Evolutionary conservation across 2,888 invertebrate genomes (phyloP).

Genomic region (Parnassius mnemosyne): DNA sequence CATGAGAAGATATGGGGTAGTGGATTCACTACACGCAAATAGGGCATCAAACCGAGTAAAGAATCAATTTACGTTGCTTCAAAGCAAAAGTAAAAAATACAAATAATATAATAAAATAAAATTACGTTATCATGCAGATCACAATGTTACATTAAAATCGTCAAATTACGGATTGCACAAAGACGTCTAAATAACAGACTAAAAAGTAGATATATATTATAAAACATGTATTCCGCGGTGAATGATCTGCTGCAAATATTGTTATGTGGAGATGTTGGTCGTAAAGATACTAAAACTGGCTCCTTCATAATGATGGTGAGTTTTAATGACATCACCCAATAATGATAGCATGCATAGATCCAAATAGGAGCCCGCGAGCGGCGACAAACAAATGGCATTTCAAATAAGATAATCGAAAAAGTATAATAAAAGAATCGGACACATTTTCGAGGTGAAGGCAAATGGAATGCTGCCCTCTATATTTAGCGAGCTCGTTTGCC

Average conservation of each 20-base stretch:
- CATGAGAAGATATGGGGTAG: no score
- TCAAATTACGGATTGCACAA: background rate
- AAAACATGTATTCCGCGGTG: slow-evolving; percentile 54
- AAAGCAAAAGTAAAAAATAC: no score
- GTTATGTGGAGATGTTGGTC: slow-evolving; percentile 73
- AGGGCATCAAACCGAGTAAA: no score
- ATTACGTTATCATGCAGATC: no score
- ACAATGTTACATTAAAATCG: background rate
- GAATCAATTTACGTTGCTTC: no score
- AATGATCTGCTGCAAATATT: slow-evolving; percentile 65
- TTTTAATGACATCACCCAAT: slow-evolving; percentile 66
- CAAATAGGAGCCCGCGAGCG: slow-evolving; percentile 50
- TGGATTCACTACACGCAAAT: no score
- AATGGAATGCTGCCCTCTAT: slow-evolving; percentile 68
- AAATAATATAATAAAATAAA: no score
- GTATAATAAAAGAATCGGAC: slow-evolving; percentile 64
- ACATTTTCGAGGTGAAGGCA: slow-evolving; percentile 57
- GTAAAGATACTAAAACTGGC: slow-evolving; percentile 73
- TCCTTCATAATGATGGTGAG: slow-evolving; percentile 59
- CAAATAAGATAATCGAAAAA: slow-evolving; percentile 60
- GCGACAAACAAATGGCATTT: slow-evolving; percentile 46
- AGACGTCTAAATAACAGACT: slow-evolving; percentile 17
- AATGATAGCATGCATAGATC: slow-evolving; percentile 45
- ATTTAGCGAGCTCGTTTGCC: slow-evolving; percentile 72
- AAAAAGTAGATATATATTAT: background rate